phyloP scores from a whole-genome alignment of 2,888 invertebrate species.

The Pristionchus japonicus region DNA sequence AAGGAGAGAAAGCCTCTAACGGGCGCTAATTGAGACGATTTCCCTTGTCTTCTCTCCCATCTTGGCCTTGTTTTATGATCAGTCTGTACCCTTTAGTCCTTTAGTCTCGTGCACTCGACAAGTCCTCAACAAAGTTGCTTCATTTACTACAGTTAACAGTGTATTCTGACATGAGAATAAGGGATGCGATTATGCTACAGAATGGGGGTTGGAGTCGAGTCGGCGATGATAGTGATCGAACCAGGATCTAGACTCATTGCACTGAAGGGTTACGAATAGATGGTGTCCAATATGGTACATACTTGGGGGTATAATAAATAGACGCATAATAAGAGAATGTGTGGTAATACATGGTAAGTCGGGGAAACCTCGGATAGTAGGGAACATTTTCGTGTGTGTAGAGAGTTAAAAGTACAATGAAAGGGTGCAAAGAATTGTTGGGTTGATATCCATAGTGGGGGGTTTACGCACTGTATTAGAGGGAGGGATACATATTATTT shows the following conservation, averaged over 20 bases:
- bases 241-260: neutral
- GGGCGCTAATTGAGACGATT: slow-evolving; percentile 11
- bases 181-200: neutral
- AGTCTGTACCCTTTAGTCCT: neutral
- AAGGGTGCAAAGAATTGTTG: neutral
- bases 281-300: slow-evolving; percentile 16
- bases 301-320: slow-evolving; percentile 5
- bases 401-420: neutral
- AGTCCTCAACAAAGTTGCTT: neutral
- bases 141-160: slow-evolving; percentile 1
- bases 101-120: neutral
- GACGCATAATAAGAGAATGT: slow-evolving; percentile 9
- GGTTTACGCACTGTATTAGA: neutral
- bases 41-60: neutral
- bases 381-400: slow-evolving; percentile 16
- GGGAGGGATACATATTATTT: neutral
- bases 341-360: slow-evolving; percentile 8
- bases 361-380: slow-evolving; percentile 3
- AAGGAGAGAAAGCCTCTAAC: neutral
- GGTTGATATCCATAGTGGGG: neutral
- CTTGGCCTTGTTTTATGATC: neutral
- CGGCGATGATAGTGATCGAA: neutral
- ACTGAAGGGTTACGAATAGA: neutral
- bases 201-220: neutral
- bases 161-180: neutral